Base-by-base conservation (phyloP, 1,140 invertebrate species). In the Trichonephila clavata region DNA sequence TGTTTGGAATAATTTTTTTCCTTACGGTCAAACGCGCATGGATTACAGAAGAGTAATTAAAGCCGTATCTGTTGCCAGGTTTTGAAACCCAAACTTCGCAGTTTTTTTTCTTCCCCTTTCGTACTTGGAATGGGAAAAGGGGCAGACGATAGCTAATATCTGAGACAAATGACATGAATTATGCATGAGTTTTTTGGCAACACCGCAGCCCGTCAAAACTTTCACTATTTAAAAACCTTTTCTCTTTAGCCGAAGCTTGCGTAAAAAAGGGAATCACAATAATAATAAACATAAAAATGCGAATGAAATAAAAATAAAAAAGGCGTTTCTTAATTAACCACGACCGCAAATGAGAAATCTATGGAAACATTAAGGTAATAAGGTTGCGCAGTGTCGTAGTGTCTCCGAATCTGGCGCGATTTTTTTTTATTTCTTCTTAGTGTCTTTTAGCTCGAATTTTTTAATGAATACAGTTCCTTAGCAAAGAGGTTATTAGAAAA, bases 341-440 rank as follows among this genome's bases (percentile, higher is more conserved):
- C n/a, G 84, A 93, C 92, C 92, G 80, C 92, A 93, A 93, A 93
- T 93, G 92, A 93, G 92, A 93, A 93, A 93, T 93, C 92, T 93
- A 93, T 93, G 92, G 92, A 63, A 87, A 93, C 92, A 93, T 93
- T 93, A 93, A 93, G 86, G 92, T 93, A 93, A 93, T 93, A 88
- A 88, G 92, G 77, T 92, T 87, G 68, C 71, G 59, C 43, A 39
- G 86, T 61, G 61, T 90, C 68, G n/a, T 24, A 50, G 68, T 92
- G 84, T 86, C 61, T 86, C 83, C 60, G 63, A 83, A 83, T 83
- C 68, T 83, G 80, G 14, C 63, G 18, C n/a, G 4, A 10, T 20
- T 59, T 71, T 92, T 60, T 32, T n/a, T 92, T 39, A 60, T 59
- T 77, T 68, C 71, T 84, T 92, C 68, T n/a, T 61, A 14, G 27